These are phyloP conservation scores for Eudemis profundana DNA, from an alignment of 2,888 invertebrate genomes.

Conservation along the genomic window DNA sequence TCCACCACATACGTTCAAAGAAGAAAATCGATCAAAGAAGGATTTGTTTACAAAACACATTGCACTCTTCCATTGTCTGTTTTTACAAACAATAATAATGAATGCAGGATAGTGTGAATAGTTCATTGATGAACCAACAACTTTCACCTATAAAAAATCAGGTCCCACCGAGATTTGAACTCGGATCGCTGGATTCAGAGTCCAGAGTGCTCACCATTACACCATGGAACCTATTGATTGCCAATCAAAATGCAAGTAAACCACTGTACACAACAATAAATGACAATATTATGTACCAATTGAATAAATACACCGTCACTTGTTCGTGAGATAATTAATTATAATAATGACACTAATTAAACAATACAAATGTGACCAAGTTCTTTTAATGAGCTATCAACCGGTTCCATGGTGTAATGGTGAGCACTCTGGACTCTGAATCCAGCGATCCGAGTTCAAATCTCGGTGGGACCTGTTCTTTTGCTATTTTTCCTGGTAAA, in stretches of 20 bases:
- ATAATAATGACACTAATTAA: neutral
- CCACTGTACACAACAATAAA: neutral
- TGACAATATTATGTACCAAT: neutral
- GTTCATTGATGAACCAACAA: too few species aligned
- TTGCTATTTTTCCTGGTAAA: neutral
- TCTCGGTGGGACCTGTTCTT: slow-evolving; percentile 85
- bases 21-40: too few species aligned
- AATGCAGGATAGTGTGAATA: too few species aligned
- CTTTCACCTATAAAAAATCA: slow-evolving; percentile 50
- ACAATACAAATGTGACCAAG: neutral
- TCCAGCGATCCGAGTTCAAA: slow-evolving; percentile 89
- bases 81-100: too few species aligned
- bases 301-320: neutral
- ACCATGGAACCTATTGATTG: slow-evolving; percentile 78
- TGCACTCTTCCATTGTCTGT: too few species aligned
- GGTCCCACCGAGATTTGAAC: slow-evolving; percentile 88
- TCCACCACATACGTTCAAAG: too few species aligned
- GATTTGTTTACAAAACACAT: too few species aligned
- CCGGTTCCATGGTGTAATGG: slow-evolving; percentile 87
- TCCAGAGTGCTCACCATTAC: slow-evolving; percentile 88
- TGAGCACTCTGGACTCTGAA: slow-evolving; percentile 88
- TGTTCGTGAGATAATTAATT: neutral
- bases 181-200: slow-evolving; percentile 88
- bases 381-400: neutral
- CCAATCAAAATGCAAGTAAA: neutral